phyloP scores from a whole-genome alignment of 2,888 invertebrate genomes.

The Temnothorax ravouxi region DNA sequence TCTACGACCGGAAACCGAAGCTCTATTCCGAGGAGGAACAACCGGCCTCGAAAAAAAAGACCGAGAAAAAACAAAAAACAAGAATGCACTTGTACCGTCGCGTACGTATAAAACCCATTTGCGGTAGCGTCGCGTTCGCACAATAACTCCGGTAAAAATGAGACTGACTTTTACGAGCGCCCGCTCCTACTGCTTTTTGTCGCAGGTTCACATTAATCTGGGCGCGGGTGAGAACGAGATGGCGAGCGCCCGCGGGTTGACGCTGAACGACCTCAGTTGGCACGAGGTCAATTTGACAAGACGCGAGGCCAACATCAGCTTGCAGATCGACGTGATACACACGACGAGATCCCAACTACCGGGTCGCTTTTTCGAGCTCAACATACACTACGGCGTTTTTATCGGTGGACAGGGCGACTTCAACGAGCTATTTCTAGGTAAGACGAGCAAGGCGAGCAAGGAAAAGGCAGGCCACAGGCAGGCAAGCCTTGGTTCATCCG shows the following conservation, averaged over 20 bases:
- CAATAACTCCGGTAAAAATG: conserved; percentile 50
- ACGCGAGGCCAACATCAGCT: conserved; percentile 93
- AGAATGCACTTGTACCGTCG: conserved; percentile 39
- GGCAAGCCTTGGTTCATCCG: conserved; percentile 62
- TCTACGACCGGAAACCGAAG: conserved; percentile 41
- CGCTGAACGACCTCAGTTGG: conserved; percentile 96
- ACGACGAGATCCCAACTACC: conserved; percentile 88
- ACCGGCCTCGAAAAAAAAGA: conserved; percentile 20
- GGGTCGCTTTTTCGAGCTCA: conserved; percentile 95
- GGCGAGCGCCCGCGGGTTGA: conserved; percentile 90
- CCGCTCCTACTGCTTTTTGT: conserved; percentile 59
- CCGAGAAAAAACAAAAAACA: conserved; percentile 32
- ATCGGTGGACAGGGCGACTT: conserved; percentile 96
- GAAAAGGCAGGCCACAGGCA: conserved; percentile 16
- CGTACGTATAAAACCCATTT: conserved; percentile 52
- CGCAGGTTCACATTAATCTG: conserved; percentile 93
- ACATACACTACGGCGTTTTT: conserved; percentile 97
- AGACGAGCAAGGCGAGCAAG: conserved; percentile 48
- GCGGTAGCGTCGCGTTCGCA: conserved; percentile 40
- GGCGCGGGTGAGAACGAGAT: conserved; percentile 96
- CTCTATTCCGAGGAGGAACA: conserved; percentile 48
- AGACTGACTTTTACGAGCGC: conserved; percentile 50
- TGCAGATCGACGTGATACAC: conserved; percentile 91
- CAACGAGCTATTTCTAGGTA: conserved; percentile 84
- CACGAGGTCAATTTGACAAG: conserved; percentile 95